Conservation (phyloP, 2,113 vertebrate species). For the Brachypteracias leptosomus region DNA sequence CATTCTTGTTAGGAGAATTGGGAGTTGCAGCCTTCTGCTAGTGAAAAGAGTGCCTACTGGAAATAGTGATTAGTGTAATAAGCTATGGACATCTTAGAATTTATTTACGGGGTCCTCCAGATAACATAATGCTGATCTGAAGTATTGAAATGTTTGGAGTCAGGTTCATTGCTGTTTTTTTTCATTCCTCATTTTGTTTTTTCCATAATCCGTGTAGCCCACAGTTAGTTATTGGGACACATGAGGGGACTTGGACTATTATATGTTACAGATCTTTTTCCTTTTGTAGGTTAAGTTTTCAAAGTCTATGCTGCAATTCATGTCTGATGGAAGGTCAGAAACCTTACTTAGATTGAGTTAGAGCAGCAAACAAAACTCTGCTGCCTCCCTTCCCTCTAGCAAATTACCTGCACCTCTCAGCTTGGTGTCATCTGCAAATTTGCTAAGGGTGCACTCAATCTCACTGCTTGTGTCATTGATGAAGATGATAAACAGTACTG, state of each 20-base stretch:
- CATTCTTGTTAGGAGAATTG: not conserved
- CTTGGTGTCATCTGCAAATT: not conserved
- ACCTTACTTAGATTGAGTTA: not conserved
- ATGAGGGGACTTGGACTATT: not conserved
- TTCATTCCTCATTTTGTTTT: no score
- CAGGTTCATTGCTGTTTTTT: not conserved
- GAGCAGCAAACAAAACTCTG: not conserved
- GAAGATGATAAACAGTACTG: not conserved
- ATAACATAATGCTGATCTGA: not conserved
- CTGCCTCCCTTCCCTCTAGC: not conserved
- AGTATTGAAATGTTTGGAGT: not conserved
- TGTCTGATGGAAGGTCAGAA: not conserved
- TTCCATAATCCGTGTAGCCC: no score
- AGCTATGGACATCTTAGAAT: not conserved
- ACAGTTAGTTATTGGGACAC: not conserved
- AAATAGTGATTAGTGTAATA: not conserved
- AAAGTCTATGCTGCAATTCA: not conserved
- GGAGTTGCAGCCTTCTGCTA: not conserved
- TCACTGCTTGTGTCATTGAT: not conserved
- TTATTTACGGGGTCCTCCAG: not conserved
- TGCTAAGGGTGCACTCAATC: not conserved
- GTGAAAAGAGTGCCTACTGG: not conserved
- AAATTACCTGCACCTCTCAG: not conserved
- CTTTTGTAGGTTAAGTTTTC: not conserved
- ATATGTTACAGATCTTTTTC: not conserved